Conservation (phyloP, 2,113 vertebrate genomes). For the Cyprinus carpio region DNA sequence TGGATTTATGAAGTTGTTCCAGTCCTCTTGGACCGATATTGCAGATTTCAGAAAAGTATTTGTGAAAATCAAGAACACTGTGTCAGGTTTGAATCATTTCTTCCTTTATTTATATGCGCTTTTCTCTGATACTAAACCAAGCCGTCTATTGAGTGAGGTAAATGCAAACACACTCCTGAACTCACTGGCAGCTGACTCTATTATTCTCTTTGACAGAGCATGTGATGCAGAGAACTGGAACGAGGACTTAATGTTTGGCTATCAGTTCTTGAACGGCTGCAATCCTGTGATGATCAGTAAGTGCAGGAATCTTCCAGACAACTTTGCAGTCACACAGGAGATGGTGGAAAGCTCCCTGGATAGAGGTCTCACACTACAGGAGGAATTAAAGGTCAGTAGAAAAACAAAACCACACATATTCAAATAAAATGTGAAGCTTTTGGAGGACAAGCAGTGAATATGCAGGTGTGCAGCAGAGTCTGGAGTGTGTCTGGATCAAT, state of each 20-base stretch:
- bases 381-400: constrained; percentile 84
- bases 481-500: no score
- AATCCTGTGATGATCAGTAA: constrained; percentile 90
- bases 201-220: constrained; percentile 77
- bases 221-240: constrained; percentile 95
- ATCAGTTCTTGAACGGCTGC: constrained; percentile 95
- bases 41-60: constrained; percentile 93
- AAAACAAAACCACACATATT: not conserved
- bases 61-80: constrained; percentile 93
- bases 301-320: constrained; percentile 84
- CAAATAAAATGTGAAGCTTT: not conserved
- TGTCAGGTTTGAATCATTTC: constrained; percentile 80
- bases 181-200: not conserved
- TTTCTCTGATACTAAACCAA: not conserved
- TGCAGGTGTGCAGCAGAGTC: no score
- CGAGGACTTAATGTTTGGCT: constrained; percentile 95
- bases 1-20: constrained; percentile 89
- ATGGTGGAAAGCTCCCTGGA: constrained; percentile 92
- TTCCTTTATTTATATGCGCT: not conserved
- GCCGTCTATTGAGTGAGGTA: not conserved
- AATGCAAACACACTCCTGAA: not conserved
- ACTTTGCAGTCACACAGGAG: constrained; percentile 87
- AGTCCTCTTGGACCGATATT: constrained; percentile 87
- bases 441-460: no score
- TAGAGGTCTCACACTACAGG: constrained; percentile 81